Conservation (phyloP, 2,888 invertebrate species). For the Drosophila diplacantha region DNA sequence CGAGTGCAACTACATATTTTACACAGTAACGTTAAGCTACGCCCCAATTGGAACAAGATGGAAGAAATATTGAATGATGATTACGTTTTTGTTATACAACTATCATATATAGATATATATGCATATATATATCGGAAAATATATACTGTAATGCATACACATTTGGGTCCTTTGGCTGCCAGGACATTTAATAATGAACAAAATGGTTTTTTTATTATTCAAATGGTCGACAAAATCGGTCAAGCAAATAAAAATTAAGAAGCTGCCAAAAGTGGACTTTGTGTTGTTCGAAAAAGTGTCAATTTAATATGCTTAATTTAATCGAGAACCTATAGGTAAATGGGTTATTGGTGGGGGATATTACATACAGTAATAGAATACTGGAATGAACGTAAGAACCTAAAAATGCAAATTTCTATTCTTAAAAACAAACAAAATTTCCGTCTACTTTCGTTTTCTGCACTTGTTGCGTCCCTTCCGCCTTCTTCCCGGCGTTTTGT, state of each 20-base stretch:
- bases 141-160: constrained; percentile 41
- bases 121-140: constrained; percentile 45
- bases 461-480: constrained; percentile 78
- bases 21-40: constrained; percentile 48
- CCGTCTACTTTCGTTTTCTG: constrained; percentile 74
- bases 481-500: constrained; percentile 75
- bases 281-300: background rate
- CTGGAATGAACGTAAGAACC: constrained; percentile 22
- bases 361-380: constrained; percentile 17
- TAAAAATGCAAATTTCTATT: constrained; percentile 20
- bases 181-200: constrained; percentile 61
- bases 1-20: constrained; percentile 37
- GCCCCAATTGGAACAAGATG: constrained; percentile 40
- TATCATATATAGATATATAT: constrained; percentile 51
- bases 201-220: constrained; percentile 68
- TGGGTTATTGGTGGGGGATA: constrained; percentile 12
- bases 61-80: constrained; percentile 37
- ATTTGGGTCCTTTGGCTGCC: constrained; percentile 48
- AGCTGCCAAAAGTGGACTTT: constrained; percentile 36
- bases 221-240: constrained; percentile 44
- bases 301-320: constrained; percentile 21
- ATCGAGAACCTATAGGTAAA: constrained; percentile 1
- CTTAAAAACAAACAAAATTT: background rate
- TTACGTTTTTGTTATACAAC: constrained; percentile 66
- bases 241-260: constrained; percentile 56